phyloP scores from a whole-genome alignment of 30 jellyfish, hydroid and myxozoan genomes.

The Calvadosia cruxmelitensis region DNA sequence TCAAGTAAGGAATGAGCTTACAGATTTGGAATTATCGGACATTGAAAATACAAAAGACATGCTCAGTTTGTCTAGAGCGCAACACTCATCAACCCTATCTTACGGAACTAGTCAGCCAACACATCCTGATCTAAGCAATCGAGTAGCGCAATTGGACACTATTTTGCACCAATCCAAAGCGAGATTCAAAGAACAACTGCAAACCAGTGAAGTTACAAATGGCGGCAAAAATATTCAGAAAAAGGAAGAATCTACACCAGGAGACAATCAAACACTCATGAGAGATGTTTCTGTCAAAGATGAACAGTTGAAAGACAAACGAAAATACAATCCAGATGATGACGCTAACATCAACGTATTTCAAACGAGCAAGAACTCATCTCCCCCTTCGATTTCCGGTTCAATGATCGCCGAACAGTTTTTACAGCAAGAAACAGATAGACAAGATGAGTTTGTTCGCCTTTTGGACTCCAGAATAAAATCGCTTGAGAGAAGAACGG shows the following conservation, averaged over 20 bases:
- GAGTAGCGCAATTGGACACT: conserved; percentile 5
- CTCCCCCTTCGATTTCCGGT: conserved; percentile 19
- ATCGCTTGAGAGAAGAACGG: conserved; percentile 22
- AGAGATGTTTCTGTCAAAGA: not conserved
- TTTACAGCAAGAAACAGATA: conserved; percentile 18
- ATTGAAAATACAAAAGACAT: not conserved
- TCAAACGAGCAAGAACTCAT: conserved; percentile 9
- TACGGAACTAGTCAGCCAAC: not conserved
- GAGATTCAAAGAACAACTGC: conserved; percentile 3
- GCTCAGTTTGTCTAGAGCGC: not conserved
- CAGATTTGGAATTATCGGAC: not conserved
- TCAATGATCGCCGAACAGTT: conserved; percentile 31
- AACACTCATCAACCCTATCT: not conserved
- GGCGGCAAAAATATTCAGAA: too few relatives aligned
- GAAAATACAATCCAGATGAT: not conserved
- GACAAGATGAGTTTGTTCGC: conserved; percentile 27
- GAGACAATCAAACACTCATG: not conserved
- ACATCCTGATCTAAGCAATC: conserved; percentile 15
- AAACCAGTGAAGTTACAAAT: too few relatives aligned
- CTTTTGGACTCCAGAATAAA: conserved; percentile 22
- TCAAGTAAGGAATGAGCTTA: conserved; percentile 15
- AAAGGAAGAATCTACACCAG: too few relatives aligned
- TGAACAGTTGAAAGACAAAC: not conserved
- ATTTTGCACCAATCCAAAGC: conserved; percentile 11
- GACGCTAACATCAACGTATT: too few relatives aligned